phyloP scores from a whole-genome alignment of 2,797 vertebrate genomes.

The Galago senegalensis region DNA sequence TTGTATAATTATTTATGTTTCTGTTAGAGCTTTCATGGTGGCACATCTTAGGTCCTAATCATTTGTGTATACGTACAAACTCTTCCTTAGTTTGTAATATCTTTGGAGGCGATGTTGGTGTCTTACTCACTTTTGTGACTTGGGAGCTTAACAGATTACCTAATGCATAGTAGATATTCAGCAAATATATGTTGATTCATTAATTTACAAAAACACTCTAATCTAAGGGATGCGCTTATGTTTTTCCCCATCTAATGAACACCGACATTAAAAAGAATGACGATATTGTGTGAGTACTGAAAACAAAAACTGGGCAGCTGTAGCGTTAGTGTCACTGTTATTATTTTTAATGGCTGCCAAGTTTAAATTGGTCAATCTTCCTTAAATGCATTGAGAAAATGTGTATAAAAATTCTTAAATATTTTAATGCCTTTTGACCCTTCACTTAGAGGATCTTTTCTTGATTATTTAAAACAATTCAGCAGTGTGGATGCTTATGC shows the following conservation, averaged over 20 bases:
- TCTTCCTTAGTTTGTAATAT: background rate
- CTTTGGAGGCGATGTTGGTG: background rate
- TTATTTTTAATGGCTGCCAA: constrained; percentile 46
- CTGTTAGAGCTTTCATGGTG: background rate
- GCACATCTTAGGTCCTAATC: background rate
- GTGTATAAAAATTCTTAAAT: constrained; percentile 27
- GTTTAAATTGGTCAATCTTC: background rate
- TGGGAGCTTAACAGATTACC: background rate
- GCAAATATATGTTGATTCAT: background rate
- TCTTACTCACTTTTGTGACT: background rate
- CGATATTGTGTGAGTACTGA: background rate
- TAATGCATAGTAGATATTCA: background rate
- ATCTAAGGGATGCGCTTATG: background rate
- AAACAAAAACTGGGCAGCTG: background rate
- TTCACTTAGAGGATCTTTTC: constrained; percentile 6
- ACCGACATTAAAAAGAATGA: background rate
- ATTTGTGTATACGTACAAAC: background rate
- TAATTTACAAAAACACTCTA: constrained; percentile 12
- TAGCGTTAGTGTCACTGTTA: background rate
- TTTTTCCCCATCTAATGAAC: constrained; percentile 28
- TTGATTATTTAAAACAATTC: constrained; percentile 17
- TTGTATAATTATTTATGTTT: background rate
- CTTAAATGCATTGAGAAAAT: background rate
- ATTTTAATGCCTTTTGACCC: background rate
- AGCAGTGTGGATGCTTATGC: background rate